Evolutionary conservation across 1,140 invertebrate species (phyloP).

Genomic region (Formica selysi): DNA sequence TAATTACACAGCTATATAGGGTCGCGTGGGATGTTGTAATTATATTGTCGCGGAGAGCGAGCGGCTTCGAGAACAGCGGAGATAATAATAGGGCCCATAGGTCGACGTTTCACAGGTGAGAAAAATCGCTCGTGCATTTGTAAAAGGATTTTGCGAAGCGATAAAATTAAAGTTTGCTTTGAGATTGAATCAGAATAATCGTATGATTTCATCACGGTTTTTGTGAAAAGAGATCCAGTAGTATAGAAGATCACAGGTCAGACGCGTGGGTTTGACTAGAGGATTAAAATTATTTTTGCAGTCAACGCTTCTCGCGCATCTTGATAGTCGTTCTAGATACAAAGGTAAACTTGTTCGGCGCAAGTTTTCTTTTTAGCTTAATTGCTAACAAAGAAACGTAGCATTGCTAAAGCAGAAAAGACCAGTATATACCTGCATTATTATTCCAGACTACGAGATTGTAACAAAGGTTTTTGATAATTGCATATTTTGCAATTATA

Average conservation of each 20-base stretch:
- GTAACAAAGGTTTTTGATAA: slow-evolving; percentile 10
- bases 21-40: slow-evolving; percentile 59
- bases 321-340: slow-evolving; percentile 1
- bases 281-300: slow-evolving; percentile 42
- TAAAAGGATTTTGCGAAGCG: neutral
- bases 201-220: neutral
- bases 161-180: neutral
- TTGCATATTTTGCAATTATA: neutral
- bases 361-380: slow-evolving; percentile 13
- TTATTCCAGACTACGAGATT: neutral
- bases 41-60: slow-evolving; percentile 64
- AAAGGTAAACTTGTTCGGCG: slow-evolving; percentile 12
- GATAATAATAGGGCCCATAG: slow-evolving; percentile 28
- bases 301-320: neutral
- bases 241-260: slow-evolving; percentile 17
- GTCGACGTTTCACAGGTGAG: neutral
- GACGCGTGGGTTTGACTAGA: neutral
- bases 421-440: neutral
- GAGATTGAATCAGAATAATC: neutral
- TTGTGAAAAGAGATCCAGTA: neutral
- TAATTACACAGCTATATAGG: slow-evolving; percentile 65
- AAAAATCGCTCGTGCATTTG: slow-evolving; percentile 15
- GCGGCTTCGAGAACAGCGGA: slow-evolving; percentile 37
- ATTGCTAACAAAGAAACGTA: neutral
- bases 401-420: slow-evolving; percentile 19